phyloP scores from a whole-genome alignment of 2,888 invertebrate species.

The Neoitamus cyanurus region DNA sequence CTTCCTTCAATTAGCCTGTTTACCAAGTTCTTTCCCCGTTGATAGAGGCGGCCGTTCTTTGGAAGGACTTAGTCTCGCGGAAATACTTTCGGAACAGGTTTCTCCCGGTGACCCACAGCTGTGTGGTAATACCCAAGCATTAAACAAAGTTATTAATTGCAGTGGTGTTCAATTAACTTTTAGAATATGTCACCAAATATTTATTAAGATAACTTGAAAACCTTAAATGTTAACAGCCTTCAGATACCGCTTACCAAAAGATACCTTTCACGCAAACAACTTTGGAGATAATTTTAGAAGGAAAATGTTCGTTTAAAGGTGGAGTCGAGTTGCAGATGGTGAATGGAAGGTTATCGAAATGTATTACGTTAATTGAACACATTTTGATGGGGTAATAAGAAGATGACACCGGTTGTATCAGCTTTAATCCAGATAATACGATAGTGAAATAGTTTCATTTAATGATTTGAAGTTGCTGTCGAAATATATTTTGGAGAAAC shows the following conservation, averaged over 20 bases:
- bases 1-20: neutral
- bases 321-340: neutral
- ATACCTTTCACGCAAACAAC: neutral
- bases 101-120: neutral
- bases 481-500: too few relatives aligned
- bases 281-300: neutral
- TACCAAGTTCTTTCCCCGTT: neutral
- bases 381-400: neutral
- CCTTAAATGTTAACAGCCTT: neutral
- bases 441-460: too few relatives aligned
- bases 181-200: neutral
- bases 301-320: neutral
- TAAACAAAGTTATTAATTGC: neutral
- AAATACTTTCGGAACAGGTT: neutral
- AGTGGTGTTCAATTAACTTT: neutral
- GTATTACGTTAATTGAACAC: too few relatives aligned
- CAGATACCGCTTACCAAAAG: neutral
- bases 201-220: neutral
- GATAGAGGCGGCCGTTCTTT: neutral
- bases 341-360: neutral
- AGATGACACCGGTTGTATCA: too few relatives aligned
- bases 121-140: neutral
- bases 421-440: too few relatives aligned
- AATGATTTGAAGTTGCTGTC: too few relatives aligned
- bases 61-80: neutral